Percentiles rank a stretch among this genome's conserved stretches.
phyloP scores from a whole-genome alignment of 2,113 vertebrate genomes.

The Sander lucioperca region DNA sequence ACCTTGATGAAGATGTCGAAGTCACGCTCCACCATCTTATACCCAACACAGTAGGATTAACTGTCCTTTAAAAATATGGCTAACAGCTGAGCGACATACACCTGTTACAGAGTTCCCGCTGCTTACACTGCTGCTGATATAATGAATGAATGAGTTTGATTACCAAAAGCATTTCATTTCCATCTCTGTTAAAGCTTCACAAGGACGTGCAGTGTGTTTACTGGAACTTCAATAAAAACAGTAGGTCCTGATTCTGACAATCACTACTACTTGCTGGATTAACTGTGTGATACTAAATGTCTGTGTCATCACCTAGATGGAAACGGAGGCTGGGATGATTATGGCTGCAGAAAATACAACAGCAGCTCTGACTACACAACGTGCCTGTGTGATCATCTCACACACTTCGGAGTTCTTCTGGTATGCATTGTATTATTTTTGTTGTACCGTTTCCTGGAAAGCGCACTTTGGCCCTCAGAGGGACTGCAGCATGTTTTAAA shows the following conservation, averaged over 20 bases:
- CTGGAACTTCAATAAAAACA: conserved; percentile 90
- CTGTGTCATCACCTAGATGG: conserved; percentile 82
- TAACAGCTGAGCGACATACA: not conserved
- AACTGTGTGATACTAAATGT: not conserved
- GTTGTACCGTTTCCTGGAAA: not conserved
- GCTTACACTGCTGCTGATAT: not conserved
- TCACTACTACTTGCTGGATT: not conserved
- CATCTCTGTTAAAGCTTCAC: conserved; percentile 77
- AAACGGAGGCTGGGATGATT: conserved; percentile 88
- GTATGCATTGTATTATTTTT: conserved; percentile 72
- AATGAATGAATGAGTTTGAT: not conserved
- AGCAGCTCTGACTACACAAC: conserved; percentile 87
- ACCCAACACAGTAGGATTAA: conserved; percentile 79
- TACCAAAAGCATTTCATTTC: conserved; percentile 10
- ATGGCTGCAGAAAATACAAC: conserved; percentile 85
- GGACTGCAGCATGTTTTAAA: not conserved
- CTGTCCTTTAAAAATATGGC: not conserved
- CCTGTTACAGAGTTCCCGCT: not conserved
- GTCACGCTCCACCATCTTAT: conserved; percentile 85
- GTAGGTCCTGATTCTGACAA: conserved; percentile 72
- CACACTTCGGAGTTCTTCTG: conserved; percentile 94
- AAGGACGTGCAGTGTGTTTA: conserved; percentile 85
- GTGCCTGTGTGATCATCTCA: conserved; percentile 93
- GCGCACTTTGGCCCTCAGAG: not conserved
- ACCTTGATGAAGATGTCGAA: conserved; percentile 84